phyloP scores from a whole-genome alignment of 2,888 invertebrate genomes.

The Pachycephus smyrnensis region DNA sequence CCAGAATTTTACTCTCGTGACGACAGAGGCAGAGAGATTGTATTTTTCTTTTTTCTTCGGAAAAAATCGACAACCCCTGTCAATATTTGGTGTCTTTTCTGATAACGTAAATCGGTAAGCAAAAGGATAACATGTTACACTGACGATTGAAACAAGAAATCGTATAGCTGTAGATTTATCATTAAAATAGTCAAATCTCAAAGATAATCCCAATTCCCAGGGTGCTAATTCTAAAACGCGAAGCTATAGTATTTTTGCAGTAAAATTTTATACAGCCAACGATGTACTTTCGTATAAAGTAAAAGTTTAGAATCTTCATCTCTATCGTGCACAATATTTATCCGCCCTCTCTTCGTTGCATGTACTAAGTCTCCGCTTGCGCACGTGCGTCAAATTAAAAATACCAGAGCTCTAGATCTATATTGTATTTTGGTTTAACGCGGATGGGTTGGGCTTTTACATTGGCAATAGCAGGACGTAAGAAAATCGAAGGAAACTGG shows the following conservation, averaged over 20 bases:
- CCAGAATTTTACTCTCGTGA: not conserved
- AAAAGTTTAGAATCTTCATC: not conserved
- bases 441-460: not conserved
- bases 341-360: not conserved
- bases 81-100: not conserved
- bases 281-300: not conserved
- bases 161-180: no score
- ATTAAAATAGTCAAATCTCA: not conserved
- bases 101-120: not conserved
- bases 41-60: not conserved
- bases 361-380: not conserved
- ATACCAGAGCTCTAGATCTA: not conserved
- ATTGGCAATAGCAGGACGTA: not conserved
- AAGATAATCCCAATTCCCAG: not conserved
- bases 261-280: not conserved
- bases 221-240: not conserved
- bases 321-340: not conserved
- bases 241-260: not conserved
- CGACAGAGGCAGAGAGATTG: not conserved
- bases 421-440: not conserved
- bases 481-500: conserved; percentile 49
- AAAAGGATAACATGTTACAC: no score
- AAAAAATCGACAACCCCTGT: not conserved
- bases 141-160: no score
- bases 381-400: not conserved